Conservation (phyloP, 1,140 invertebrate genomes). For the Drosophila pallidifrons region DNA sequence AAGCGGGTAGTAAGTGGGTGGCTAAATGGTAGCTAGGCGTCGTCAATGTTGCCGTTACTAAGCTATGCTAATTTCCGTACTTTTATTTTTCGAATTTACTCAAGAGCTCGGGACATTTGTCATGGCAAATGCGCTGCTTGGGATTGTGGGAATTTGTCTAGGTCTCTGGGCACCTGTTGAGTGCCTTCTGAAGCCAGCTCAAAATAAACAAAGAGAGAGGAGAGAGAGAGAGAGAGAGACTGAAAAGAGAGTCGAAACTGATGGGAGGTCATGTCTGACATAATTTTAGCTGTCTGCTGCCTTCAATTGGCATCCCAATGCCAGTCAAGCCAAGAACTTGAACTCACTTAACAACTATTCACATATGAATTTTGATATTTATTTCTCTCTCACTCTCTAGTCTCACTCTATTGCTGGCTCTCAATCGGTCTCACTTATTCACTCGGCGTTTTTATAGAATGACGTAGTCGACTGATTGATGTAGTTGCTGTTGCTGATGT, state of each 20-base stretch:
- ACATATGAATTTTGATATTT: conserved; percentile 36
- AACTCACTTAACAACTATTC: conserved; percentile 57
- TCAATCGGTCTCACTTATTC: not conserved
- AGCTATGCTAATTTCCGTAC: conserved; percentile 18
- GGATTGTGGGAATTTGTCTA: conserved; percentile 23
- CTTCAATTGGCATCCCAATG: conserved; percentile 55
- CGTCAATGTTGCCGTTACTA: conserved; percentile 12
- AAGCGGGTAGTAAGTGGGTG: not conserved
- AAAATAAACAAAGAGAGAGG: conserved; percentile 34
- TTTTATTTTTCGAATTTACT: not conserved
- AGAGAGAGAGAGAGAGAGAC: conserved; percentile 12
- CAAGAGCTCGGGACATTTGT: not conserved
- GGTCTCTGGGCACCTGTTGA: conserved; percentile 43
- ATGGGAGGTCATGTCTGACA: conserved; percentile 45
- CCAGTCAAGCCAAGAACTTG: conserved; percentile 70
- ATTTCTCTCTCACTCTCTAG: conserved; percentile 42
- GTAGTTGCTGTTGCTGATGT: conserved; percentile 30
- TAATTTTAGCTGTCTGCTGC: conserved; percentile 55
- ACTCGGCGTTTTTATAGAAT: conserved; percentile 42
- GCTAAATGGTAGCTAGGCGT: conserved; percentile 26
- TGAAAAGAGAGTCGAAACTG: conserved; percentile 15
- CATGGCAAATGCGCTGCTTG: not conserved
- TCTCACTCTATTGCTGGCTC: conserved; percentile 9
- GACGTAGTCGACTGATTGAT: conserved; percentile 65
- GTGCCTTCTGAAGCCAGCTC: not conserved